These are phyloP conservation scores for Allophyes oxyacanthae DNA, from an alignment of 2,888 invertebrate genomes.

Conservation along the genomic window DNA sequence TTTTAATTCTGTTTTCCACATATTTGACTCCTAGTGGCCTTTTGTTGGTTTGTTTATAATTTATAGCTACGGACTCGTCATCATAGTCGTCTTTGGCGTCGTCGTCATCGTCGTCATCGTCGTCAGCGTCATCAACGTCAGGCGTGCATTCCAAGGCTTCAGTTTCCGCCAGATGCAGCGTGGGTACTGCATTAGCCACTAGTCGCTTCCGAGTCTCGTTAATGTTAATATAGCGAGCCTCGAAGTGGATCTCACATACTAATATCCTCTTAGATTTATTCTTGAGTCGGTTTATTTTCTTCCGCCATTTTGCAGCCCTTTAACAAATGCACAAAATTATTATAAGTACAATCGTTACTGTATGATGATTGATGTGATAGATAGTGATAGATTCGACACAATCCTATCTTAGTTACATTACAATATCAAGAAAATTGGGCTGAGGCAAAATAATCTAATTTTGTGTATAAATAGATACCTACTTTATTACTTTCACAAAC, in stretches of 20 bases:
- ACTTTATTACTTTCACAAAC: too few relatives aligned
- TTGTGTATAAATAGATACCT: too few relatives aligned
- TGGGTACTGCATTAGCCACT: slow-evolving; percentile 50
- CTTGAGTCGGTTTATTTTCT: slow-evolving; percentile 21
- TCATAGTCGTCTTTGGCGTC: too few relatives aligned
- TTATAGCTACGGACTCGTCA: neutral
- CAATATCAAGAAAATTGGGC: too few relatives aligned
- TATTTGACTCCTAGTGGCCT: neutral
- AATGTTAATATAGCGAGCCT: slow-evolving; percentile 22
- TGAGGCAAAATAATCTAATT: too few relatives aligned
- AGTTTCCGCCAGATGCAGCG: slow-evolving; percentile 39
- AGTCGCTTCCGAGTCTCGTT: slow-evolving; percentile 41
- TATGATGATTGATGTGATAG: too few relatives aligned
- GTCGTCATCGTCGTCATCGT: too few relatives aligned
- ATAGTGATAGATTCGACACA: too few relatives aligned
- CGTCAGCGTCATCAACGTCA: slow-evolving; percentile 7
- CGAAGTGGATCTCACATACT: slow-evolving; percentile 54
- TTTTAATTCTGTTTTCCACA: neutral
- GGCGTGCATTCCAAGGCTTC: slow-evolving; percentile 28
- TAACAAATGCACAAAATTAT: slow-evolving; percentile 12
- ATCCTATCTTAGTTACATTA: too few relatives aligned
- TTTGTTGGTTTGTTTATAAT: too few relatives aligned
- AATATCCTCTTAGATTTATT: slow-evolving; percentile 18
- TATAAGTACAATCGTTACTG: too few relatives aligned
- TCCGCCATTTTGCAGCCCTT: slow-evolving; percentile 34